phyloP scores from a whole-genome alignment of 2,888 invertebrate genomes.

The Neoascia interrupta region DNA sequence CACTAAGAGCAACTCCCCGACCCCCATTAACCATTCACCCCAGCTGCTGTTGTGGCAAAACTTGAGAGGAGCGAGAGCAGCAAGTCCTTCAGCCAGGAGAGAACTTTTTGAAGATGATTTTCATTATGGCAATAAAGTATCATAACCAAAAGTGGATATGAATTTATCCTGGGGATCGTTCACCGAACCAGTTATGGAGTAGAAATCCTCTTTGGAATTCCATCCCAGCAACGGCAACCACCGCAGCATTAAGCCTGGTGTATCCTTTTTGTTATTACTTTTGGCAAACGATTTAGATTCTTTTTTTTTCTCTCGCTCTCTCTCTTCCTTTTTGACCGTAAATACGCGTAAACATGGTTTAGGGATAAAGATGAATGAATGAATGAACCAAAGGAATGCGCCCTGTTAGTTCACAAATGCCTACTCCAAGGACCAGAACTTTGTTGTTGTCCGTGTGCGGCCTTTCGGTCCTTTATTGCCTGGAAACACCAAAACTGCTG shows the following conservation, averaged over 20 bases:
- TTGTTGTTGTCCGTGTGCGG: slow-evolving; percentile 11
- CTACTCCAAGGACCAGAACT: slow-evolving; percentile 16
- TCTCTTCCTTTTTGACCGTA: neutral
- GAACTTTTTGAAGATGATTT: slow-evolving; percentile 68
- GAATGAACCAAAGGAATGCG: slow-evolving; percentile 39
- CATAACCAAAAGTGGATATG: slow-evolving; percentile 69
- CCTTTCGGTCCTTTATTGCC: slow-evolving; percentile 65
- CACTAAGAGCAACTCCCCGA: slow-evolving; percentile 13
- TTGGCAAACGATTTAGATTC: slow-evolving; percentile 35
- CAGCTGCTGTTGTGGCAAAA: slow-evolving; percentile 28
- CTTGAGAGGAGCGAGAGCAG: neutral
- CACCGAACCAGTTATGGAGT: slow-evolving; percentile 32
- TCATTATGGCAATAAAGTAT: slow-evolving; percentile 69
- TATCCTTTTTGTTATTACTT: slow-evolving; percentile 58
- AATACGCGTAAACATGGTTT: slow-evolving; percentile 41
- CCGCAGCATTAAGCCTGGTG: slow-evolving; percentile 17
- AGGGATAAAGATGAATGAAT: slow-evolving; percentile 29
- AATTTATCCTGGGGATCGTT: slow-evolving; percentile 63
- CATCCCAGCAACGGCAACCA: slow-evolving; percentile 7
- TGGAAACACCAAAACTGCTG: slow-evolving; percentile 62
- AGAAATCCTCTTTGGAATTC: slow-evolving; percentile 27
- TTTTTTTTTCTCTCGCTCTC: slow-evolving; percentile 1
- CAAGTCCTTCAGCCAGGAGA: slow-evolving; percentile 46
- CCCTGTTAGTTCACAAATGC: slow-evolving; percentile 30
- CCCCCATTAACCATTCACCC: slow-evolving; percentile 23